Percentiles rank a stretch among this genome's conserved stretches.
Evolutionary conservation across 30 jellyfish, hydroid and myxozoan genomes (phyloP).

Genomic region (Rhopilema esculentum): DNA sequence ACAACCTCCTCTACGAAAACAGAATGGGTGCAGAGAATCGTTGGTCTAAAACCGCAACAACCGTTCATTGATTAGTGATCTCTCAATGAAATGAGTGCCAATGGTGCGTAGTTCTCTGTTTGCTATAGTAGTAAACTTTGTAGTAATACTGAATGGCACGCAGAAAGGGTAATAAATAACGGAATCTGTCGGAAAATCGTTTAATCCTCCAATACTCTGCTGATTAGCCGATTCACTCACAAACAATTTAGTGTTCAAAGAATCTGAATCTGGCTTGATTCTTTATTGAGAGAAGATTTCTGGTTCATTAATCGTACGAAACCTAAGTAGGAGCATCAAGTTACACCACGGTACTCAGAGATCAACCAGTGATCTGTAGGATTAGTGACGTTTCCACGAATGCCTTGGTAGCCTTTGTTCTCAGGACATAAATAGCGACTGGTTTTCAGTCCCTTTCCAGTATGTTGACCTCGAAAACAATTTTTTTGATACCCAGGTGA

Average conservation of each 20-base stretch:
- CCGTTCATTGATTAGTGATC: not conserved
- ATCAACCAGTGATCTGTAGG: not conserved
- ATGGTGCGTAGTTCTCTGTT: not conserved
- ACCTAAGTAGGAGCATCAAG: not conserved
- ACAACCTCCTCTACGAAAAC: not conserved
- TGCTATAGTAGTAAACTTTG: not conserved
- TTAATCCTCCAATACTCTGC: slow-evolving; percentile 12
- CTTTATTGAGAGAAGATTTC: not conserved
- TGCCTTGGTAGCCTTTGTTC: not conserved
- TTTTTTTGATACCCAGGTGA: not conserved
- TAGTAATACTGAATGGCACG: not conserved
- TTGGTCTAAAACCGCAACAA: not conserved
- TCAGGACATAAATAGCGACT: slow-evolving; percentile 4
- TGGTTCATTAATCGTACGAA: slow-evolving; percentile 13
- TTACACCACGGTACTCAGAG: slow-evolving; percentile 10
- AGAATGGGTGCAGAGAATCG: not conserved
- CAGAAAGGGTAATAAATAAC: slow-evolving; percentile 4
- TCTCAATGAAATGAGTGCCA: not conserved
- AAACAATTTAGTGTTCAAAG: slow-evolving; percentile 11
- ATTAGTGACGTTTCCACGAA: not conserved
- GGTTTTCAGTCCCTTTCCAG: not conserved
- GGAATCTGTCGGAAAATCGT: not conserved
- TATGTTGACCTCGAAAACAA: slow-evolving; percentile 1
- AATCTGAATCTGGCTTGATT: not conserved
- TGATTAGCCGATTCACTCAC: slow-evolving; percentile 5